These are phyloP conservation scores for Allolobophora icterica DNA, from an alignment of 2,888 invertebrate species.

Conservation along the genomic window DNA sequence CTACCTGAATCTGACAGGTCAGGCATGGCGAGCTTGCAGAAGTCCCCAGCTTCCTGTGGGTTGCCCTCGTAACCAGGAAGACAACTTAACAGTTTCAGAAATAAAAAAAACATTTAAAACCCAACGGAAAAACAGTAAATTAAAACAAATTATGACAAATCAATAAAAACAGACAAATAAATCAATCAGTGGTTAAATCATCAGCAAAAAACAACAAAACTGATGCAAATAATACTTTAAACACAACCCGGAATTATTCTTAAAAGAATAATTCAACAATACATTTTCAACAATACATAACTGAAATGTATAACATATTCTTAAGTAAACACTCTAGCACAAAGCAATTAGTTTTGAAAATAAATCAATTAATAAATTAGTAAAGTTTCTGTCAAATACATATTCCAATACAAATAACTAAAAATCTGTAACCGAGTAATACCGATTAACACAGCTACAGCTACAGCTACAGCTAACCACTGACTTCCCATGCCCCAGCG, in stretches of 20 bases:
- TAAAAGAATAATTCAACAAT: not conserved
- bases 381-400: no score
- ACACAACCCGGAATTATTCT: not conserved
- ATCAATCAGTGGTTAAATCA: not conserved
- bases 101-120: not conserved
- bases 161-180: not conserved
- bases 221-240: not conserved
- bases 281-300: not conserved
- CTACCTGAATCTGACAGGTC: not conserved
- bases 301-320: not conserved
- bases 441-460: no score
- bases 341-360: not conserved
- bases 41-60: not conserved
- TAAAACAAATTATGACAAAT: not conserved
- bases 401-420: no score
- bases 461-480: no score
- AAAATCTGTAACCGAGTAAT: no score
- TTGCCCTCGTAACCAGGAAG: not conserved
- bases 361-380: not conserved
- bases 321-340: not conserved
- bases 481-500: no score
- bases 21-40: not conserved
- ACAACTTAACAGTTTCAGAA: constrained; percentile 12
- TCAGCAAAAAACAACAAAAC: not conserved
- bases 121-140: not conserved